Percentiles rank a stretch among this genome's conserved stretches.
Conservation (phyloP, 2,113 vertebrate species). For the Alligator sinensis region DNA sequence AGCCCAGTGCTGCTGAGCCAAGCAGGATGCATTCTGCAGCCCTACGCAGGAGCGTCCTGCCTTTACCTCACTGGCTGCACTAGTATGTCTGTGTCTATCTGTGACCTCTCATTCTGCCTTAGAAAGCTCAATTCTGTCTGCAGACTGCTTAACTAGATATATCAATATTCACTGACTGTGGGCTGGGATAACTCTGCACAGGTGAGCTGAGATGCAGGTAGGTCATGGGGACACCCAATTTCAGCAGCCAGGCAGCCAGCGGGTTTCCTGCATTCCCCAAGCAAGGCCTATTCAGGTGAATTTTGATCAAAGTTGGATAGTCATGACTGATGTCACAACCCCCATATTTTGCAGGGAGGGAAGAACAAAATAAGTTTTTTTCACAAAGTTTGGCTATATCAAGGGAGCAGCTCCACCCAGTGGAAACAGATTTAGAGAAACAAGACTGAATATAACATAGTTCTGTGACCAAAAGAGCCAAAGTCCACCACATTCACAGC, state of each 20-base stretch:
- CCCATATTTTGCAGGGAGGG: not conserved
- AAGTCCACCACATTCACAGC: not conserved
- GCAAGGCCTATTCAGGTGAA: not conserved
- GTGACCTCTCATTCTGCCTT: not conserved
- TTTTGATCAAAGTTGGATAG: not conserved
- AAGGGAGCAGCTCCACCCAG: not conserved
- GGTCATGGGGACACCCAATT: not conserved
- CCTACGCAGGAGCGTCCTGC: not conserved
- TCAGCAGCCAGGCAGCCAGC: not conserved
- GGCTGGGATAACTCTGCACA: not conserved
- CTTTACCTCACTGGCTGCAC: not conserved
- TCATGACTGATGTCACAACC: not conserved
- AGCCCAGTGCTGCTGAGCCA: not conserved
- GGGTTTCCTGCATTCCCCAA: not conserved
- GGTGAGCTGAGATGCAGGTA: rapidly evolving
- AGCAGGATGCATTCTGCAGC: not conserved
- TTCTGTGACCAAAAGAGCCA: not conserved
- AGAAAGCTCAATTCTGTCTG: conserved; percentile 1
- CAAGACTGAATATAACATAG: not conserved
- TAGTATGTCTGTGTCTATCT: not conserved
- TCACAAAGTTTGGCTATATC: not conserved
- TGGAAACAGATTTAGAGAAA: not conserved
- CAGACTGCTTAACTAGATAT: not conserved
- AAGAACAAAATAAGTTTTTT: not conserved
- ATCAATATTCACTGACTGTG: not conserved